Percentiles rank a stretch among this genome's conserved stretches.
Evolutionary conservation across 2,113 vertebrate genomes (phyloP).

Genomic region (Sebastes fasciatus): DNA sequence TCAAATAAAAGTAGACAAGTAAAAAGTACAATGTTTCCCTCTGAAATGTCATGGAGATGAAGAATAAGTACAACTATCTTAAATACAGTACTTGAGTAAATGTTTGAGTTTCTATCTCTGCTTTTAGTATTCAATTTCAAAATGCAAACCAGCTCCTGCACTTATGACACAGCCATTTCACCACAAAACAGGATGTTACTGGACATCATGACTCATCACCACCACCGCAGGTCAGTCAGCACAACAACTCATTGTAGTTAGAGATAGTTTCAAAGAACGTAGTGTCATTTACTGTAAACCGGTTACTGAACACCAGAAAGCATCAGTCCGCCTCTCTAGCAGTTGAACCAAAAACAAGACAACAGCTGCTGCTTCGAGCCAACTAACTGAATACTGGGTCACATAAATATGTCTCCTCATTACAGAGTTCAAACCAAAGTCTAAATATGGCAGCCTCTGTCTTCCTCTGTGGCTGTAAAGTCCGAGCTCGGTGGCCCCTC

Average conservation of each 20-base stretch:
- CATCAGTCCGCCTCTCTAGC: background rate
- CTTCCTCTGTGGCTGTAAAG: slow-evolving; percentile 41
- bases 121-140: slow-evolving; percentile 2
- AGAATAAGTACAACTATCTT: slow-evolving; percentile 2
- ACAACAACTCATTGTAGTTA: background rate
- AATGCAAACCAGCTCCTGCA: background rate
- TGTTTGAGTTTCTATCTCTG: background rate
- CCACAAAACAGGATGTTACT: background rate
- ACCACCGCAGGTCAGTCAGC: slow-evolving; percentile 49
- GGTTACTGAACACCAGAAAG: slow-evolving; percentile 9
- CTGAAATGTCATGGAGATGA: background rate
- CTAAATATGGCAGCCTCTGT: slow-evolving; percentile 47
- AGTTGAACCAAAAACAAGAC: slow-evolving; percentile 30
- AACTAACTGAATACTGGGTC: background rate
- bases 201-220: slow-evolving; percentile 24
- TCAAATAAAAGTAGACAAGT: too few species aligned
- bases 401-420: slow-evolving; percentile 46
- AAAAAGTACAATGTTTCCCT: background rate
- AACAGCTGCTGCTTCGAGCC: slow-evolving; percentile 24
- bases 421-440: slow-evolving; percentile 45
- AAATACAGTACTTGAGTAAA: background rate
- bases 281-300: background rate
- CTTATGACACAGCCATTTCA: background rate
- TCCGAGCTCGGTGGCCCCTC: slow-evolving; percentile 64
- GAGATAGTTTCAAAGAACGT: background rate